Conservation (phyloP, 2,797 vertebrate species). For the Pyrocephalus nanus region DNA sequence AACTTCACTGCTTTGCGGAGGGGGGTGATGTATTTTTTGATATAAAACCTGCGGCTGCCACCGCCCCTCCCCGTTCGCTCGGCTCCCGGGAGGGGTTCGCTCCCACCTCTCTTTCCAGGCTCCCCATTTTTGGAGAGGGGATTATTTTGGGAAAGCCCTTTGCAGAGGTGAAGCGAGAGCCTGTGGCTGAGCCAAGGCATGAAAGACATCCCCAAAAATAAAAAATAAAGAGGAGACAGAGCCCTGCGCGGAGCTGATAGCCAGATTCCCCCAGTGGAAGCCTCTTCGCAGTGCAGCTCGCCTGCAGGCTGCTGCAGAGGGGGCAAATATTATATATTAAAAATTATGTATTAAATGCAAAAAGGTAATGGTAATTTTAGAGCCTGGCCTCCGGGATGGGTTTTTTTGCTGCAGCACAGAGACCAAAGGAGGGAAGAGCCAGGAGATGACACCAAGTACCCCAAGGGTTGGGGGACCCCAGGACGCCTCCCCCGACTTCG, state of each 20-base stretch:
- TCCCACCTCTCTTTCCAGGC: not conserved
- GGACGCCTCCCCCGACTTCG: rapidly evolving
- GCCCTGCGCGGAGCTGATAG: not conserved
- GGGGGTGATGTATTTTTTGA: not conserved
- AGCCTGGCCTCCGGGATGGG: not conserved
- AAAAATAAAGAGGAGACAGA: not conserved
- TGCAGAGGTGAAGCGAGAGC: not conserved
- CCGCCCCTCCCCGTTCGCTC: not conserved
- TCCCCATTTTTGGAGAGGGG: not conserved
- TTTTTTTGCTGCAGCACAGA: not conserved
- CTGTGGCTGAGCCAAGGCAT: not conserved
- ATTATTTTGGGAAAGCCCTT: not conserved
- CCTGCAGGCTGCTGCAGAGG: not conserved
- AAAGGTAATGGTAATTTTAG: not conserved
- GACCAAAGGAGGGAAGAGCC: not conserved
- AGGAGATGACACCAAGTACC: not conserved
- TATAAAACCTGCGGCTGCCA: not conserved
- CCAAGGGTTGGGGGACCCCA: not conserved
- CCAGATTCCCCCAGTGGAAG: not conserved
- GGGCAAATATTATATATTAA: not conserved
- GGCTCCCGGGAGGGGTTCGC: not conserved
- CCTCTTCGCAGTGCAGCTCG: not conserved
- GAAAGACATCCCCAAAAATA: not conserved
- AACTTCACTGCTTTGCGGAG: not conserved
- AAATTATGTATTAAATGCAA: not conserved